Evolutionary conservation across 1,140 invertebrate genomes (phyloP), one percentile per base, ranked within the genome.

Genomic region (Orchesella cincta): DNA sequence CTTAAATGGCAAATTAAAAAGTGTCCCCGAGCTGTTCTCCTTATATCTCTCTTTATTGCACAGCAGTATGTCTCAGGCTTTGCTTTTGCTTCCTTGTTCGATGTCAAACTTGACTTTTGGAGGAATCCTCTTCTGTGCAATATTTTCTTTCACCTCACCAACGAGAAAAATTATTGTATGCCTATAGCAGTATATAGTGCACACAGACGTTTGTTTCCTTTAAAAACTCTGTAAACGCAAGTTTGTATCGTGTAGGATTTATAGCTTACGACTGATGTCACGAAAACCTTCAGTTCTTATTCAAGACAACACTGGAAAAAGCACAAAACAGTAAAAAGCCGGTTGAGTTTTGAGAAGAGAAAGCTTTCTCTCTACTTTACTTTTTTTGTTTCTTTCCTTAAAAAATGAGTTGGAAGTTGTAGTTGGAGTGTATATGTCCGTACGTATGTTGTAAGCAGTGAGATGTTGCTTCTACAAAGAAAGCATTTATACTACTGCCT

Each of bases 371-470:
- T 8, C 5, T 46, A 46, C 39, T 46, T 46, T 46, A 46, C 39
- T 46, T 46, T 46, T 46, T 46, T 46, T 57, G 18, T 57, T 57
- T 57, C 54, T 57, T 57, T 46, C n/a, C n/a, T n/a, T n/a, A n/a
- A n/a, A n/a, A n/a, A n/a, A n/a, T n/a, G n/a, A n/a, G n/a, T n/a
- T n/a, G n/a, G n/a, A n/a, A n/a, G n/a, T n/a, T n/a, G n/a, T n/a
- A n/a, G n/a, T n/a, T n/a, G n/a, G n/a, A n/a, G n/a, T n/a, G n/a
- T n/a, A n/a, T n/a, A n/a, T n/a, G n/a, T n/a, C n/a, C n/a, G n/a
- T n/a, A n/a, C n/a, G n/a, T n/a, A n/a, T n/a, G n/a, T n/a, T n/a
- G n/a, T n/a, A n/a, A n/a, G n/a, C n/a, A n/a, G 39, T 46, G 54
- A 8, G 12, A 23, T 67, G 62, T 14, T 67, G 62, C 33, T 29